Conservation (phyloP, 2,797 vertebrate genomes). For the Leptoclinus maculatus region DNA sequence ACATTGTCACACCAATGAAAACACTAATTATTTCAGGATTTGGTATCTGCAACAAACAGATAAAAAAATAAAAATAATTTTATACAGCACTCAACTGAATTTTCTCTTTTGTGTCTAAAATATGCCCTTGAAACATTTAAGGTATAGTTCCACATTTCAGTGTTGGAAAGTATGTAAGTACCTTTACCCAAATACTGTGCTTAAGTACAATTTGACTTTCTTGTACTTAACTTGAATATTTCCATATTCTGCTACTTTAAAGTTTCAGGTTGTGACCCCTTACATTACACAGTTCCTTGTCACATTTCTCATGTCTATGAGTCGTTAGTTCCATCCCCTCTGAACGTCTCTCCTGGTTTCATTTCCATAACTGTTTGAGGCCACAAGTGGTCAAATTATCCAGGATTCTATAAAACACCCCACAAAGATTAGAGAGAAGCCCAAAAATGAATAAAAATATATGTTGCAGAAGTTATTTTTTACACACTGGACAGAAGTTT, state of each 20-base stretch:
- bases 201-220: neutral
- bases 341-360: neutral
- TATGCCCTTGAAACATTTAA: neutral
- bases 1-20: neutral
- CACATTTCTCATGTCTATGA: neutral
- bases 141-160: neutral
- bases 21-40: neutral
- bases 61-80: constrained; percentile 14
- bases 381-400: neutral
- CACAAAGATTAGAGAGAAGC: neutral
- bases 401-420: neutral
- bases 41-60: neutral
- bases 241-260: neutral
- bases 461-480: neutral
- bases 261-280: neutral
- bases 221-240: neutral
- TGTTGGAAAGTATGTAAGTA: neutral
- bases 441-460: neutral
- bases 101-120: neutral
- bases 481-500: too few relatives aligned
- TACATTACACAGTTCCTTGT: neutral
- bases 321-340: neutral
- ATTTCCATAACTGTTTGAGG: neutral
- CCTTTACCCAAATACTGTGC: neutral
- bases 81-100: neutral